Conservation (phyloP, 2,113 vertebrate genomes). For the Heterotilapia buettikoferi region DNA sequence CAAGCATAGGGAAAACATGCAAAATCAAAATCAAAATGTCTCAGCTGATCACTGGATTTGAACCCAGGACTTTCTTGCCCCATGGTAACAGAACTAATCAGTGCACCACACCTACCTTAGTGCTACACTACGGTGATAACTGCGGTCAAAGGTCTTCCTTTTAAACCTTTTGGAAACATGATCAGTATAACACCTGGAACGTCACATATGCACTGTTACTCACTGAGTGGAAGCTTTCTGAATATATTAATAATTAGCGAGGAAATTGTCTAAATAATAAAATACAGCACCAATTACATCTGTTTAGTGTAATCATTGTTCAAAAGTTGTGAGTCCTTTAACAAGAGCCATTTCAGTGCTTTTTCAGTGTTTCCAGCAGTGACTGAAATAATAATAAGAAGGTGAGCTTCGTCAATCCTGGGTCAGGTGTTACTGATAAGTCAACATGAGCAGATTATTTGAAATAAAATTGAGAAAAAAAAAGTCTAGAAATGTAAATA, state of each 20-base stretch:
- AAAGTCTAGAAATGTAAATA: neutral
- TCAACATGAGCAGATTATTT: neutral
- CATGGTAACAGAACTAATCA: neutral
- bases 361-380: neutral
- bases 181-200: constrained; percentile 76
- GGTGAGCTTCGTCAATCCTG: neutral
- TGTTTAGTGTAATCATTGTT: neutral
- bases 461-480: neutral
- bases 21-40: neutral
- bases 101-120: neutral
- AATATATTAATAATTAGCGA: neutral
- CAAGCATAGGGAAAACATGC: neutral
- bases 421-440: neutral
- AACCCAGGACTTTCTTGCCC: neutral
- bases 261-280: neutral
- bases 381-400: neutral
- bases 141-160: neutral
- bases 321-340: neutral
- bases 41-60: no score
- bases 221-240: constrained; percentile 28
- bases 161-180: constrained; percentile 28
- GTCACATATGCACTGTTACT: constrained; percentile 60
- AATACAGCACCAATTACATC: neutral
- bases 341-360: neutral
- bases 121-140: neutral